Base-by-base conservation (phyloP, 2,113 vertebrate genomes). In the Zingel zingel region DNA sequence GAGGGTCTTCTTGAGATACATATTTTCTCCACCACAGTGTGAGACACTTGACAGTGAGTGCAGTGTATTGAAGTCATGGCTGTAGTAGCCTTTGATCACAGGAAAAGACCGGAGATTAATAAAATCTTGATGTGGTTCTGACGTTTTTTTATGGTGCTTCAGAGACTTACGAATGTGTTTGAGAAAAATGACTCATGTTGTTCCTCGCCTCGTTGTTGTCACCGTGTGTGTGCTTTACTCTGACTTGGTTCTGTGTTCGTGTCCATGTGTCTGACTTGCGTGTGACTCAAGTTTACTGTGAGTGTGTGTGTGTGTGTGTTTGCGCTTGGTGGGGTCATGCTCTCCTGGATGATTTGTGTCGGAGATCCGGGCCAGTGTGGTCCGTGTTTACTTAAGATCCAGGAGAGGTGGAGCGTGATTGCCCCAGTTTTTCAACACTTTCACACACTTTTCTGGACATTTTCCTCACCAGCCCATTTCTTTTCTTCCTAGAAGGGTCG, bases 391-490 rank as follows among this genome's bases (percentile, higher is more conserved):
- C 83, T 86, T 85, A 78, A 85, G 83, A 83, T 86, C 82, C 85
- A 89, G 71, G 75, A 88, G 86, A 90, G 91, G 92, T 85, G 86
- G 88, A 88, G 90, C 85, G 50, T 62, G 67, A 89, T 88, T 74
- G 86, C 81, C 83, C 86, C 13, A 59, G 68, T 75, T 91, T 92
- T 92, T 94, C 92, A 93, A 90, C 90, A 89, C 86, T 82, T 93
- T 92, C 93, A 89, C 92, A 88, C 90, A 87, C 85, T 91, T 90
- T 91, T 87, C 89, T 78, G 65, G 83, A 82, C 85, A 62, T 87
- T 90, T 92, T 89, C 87, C 86, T 88, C 82, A 73, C 69, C 81
- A 78, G 84, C 87, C 51, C 87, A 36, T 86, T 90, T 84, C 45
- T 82, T 82, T 89, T 89, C 72, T 61, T 67, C 77, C 64, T 80